Evolutionary conservation across 2,113 vertebrate species (phyloP).

Genomic region (Thunnus thynnus): DNA sequence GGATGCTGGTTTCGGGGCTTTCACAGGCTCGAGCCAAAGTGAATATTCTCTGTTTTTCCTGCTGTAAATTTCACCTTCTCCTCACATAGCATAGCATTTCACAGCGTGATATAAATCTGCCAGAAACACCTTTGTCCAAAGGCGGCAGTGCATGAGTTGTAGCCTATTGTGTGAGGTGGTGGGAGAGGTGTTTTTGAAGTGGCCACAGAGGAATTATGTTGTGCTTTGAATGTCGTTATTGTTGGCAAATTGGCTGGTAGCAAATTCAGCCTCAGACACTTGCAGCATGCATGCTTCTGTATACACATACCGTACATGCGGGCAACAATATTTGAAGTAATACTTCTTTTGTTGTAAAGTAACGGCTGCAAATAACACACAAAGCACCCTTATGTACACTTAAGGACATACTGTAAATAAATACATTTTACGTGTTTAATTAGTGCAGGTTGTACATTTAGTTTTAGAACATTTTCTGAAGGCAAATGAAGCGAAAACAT

Average conservation of each 20-base stretch:
- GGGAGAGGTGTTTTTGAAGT: constrained; percentile 47
- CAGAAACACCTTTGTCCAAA: constrained; percentile 35
- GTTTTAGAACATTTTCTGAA: background rate
- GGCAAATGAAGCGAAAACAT: background rate
- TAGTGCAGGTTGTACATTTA: too few species aligned
- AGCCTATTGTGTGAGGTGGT: constrained; percentile 43
- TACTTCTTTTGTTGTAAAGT: background rate
- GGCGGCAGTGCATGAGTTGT: constrained; percentile 36
- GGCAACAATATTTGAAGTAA: background rate
- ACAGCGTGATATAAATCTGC: constrained; percentile 32
- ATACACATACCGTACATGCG: background rate
- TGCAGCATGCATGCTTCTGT: background rate
- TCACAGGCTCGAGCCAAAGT: background rate
- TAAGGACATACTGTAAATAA: background rate
- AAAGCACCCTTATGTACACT: background rate
- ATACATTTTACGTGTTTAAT: too few species aligned
- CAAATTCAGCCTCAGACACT: background rate
- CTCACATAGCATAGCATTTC: background rate
- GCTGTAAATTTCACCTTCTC: constrained; percentile 56
- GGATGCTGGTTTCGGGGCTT: background rate
- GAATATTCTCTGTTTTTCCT: constrained; percentile 32
- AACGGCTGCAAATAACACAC: background rate
- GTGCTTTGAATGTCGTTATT: constrained; percentile 3
- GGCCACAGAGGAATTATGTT: constrained; percentile 22
- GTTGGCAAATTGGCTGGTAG: constrained; percentile 12